Base-by-base conservation (phyloP, 2,113 vertebrate genomes). In the Oxyura jamaicensis region DNA sequence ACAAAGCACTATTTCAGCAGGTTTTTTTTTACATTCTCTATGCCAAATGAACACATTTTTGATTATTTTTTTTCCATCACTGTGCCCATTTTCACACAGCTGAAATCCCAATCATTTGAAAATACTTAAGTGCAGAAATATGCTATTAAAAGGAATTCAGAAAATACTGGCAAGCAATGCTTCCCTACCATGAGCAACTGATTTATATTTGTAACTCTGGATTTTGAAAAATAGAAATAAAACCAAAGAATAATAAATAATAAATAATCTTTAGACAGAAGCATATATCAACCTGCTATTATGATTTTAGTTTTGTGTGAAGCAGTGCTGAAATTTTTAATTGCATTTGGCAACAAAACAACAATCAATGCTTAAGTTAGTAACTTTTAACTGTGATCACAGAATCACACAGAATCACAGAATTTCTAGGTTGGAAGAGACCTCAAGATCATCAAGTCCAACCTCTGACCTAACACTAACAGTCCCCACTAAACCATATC, bases 61-160 rank as follows among this genome's bases (percentile, higher is more conserved):
- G 62, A 22, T 44, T 44, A 44, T 46, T 39, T 28, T 6, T 6
- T 7, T 21, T 25, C 12, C 6, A 41, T 4, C 35, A 50, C 5
- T 83, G 31, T 81, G 44, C 18, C 0, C 5, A 21, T 96, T 88
- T 93, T 90, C 77, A 86, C 50, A 63, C 21, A 88, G 44, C 42
- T 91, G 52, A 95, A 79, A 95, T 68, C 35, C 22, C 29, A 81
- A 31, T 91, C 33, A 76, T 62, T 80, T 79, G 22, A 75, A 93
- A 89, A 91, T 72, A 83, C 2, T 29, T 28, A 46, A 41, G 18
- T 74, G 41, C 39, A 91, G 36, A 91, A 86, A 48, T 82, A 80
- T 16, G 14, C 6, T 86, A 10, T 82, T 62, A 72, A 36, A 75
- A 83, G 33, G 22, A 90, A 72, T 76, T 86, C 63, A 59, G 66